phyloP scores from a whole-genome alignment of 2,797 vertebrate genomes.

The Trachops cirrhosus region DNA sequence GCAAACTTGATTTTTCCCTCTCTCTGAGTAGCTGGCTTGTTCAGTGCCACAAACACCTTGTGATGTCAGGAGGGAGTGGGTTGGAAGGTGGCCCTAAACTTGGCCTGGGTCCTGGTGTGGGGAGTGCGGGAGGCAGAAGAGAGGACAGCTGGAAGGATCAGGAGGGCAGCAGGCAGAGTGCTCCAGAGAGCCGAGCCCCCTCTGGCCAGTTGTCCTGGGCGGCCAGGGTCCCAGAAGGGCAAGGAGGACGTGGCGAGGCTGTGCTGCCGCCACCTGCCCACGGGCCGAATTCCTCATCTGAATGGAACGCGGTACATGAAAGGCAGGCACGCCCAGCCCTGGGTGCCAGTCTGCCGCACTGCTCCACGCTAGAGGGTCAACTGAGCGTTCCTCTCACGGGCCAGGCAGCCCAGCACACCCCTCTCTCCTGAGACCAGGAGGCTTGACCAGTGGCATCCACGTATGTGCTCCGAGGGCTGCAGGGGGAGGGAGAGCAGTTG shows the following conservation, averaged over 20 bases:
- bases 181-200: background rate
- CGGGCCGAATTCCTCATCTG: conserved; percentile 68
- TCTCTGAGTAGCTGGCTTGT: background rate
- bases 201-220: background rate
- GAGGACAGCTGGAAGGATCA: background rate
- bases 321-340: conserved; percentile 19
- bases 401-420: background rate
- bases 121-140: background rate
- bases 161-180: background rate
- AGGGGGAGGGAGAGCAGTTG: background rate
- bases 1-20: background rate
- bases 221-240: background rate
- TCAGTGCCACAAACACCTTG: background rate
- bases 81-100: background rate
- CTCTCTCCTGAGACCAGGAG: background rate
- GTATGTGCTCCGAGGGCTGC: background rate
- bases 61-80: background rate
- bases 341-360: background rate
- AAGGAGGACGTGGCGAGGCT: background rate
- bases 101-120: background rate
- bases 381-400: background rate
- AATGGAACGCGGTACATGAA: conserved; percentile 55
- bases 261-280: conserved; percentile 40
- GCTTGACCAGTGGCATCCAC: background rate
- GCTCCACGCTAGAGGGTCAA: background rate